phyloP scores from a whole-genome alignment of 2,888 invertebrate genomes.

The Mechanitis messenoides region DNA sequence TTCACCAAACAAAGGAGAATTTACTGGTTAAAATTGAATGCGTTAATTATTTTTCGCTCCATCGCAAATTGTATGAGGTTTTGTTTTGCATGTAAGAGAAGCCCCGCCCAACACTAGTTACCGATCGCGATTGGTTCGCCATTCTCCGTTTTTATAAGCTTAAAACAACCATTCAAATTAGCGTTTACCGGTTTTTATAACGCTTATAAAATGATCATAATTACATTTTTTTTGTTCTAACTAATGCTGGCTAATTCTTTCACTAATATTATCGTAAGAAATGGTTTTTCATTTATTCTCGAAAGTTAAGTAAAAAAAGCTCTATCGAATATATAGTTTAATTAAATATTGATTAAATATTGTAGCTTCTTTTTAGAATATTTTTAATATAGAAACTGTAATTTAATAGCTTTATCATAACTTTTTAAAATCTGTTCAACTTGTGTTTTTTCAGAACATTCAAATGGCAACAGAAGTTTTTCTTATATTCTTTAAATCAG shows the following conservation, averaged over 20 bases:
- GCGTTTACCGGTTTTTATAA: constrained; percentile 30
- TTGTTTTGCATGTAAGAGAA: constrained; percentile 57
- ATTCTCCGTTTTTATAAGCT: constrained; percentile 55
- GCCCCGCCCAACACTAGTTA: constrained; percentile 60
- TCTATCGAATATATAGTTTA: no score
- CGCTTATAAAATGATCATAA: constrained; percentile 25
- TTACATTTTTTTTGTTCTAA: constrained; percentile 15
- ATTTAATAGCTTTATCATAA: no score
- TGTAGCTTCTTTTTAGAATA: no score
- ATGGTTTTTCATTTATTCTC: not conserved
- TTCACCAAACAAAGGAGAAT: constrained; percentile 28
- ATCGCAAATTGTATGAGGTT: constrained; percentile 57
- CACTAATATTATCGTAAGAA: not conserved
- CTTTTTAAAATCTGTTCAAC: no score
- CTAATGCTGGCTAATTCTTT: constrained; percentile 15
- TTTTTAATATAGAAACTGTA: no score
- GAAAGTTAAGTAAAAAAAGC: no score
- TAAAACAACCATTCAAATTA: constrained; percentile 46
- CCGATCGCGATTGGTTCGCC: constrained; percentile 58
- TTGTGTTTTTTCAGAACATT: no score
- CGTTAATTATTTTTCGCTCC: constrained; percentile 61
- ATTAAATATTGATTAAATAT: no score
- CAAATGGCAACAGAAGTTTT: no score
- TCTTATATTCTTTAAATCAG: no score
- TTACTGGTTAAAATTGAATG: constrained; percentile 44